Evolutionary conservation across 2,888 invertebrate genomes (phyloP), one percentile per base, ranked within the genome.

Genomic region (Mimachlamys varia): DNA sequence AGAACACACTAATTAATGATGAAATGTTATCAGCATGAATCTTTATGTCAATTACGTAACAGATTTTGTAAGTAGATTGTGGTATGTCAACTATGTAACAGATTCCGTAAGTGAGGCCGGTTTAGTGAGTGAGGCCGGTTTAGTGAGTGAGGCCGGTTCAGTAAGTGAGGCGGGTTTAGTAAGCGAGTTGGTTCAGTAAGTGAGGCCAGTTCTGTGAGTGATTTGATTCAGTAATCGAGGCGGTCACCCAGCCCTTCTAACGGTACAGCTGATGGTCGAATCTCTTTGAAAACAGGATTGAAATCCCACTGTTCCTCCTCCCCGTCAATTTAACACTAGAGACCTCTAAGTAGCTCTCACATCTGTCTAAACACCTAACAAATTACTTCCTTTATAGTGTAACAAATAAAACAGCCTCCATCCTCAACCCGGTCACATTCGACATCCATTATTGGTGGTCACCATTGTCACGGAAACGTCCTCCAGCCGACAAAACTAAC

Each of bases 331-430:
- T 22, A 76, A 27, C 33, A 27, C 76, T 5, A 76, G 12, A 12
- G 33, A 76, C 27, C 33, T 0, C 33, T 76, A 76, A 76, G 76
- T 76, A 76, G 76, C 22, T 33, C 76, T 76, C 27, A 76, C 76
- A 76, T 76, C 76, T 76, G 76, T 76, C 76, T 76, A 33, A 76
- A 33, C 22, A 76, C 22, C 76, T 76, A 76, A 76, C 76, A 76
- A 76, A 76, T 76, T 33, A 76, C 27, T 76, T 76, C 76, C 76
- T 76, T 76, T 76, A 76, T 33, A 33, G 76, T 7, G 10, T 33
- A 33, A 76, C 76, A 76, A 76, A 76, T 33, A 12, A 22, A 13
- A 76, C 27, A 76, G 12, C 76, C 27, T 76, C 76, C 27, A 76
- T 76, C 76, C 33, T 76, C 10, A 33, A 27, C 33, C 27, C 13